phyloP scores from a whole-genome alignment of 1,140 invertebrate genomes.

The Sipha flava region DNA sequence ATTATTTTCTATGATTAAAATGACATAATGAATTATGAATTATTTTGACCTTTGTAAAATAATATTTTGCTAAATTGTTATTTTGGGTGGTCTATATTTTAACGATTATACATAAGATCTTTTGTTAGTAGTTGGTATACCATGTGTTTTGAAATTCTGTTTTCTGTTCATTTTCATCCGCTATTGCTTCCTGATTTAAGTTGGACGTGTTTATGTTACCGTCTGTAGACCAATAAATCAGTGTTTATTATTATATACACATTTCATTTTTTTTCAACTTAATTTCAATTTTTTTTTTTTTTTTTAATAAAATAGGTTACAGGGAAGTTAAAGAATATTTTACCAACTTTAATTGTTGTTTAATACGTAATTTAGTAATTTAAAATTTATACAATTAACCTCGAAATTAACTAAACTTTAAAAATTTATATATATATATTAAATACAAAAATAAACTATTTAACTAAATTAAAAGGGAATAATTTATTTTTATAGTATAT shows the following conservation, averaged over 20 bases:
- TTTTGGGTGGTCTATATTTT: neutral
- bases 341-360: neutral
- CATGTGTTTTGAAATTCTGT: neutral
- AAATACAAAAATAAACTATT: no score
- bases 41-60: neutral
- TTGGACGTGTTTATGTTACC: neutral
- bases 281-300: neutral
- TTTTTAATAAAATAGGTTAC: neutral
- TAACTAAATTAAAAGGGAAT: no score
- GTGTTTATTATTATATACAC: neutral
- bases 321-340: neutral
- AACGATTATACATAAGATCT: neutral
- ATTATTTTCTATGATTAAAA: neutral
- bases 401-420: no score
- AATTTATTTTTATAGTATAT: no score
- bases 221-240: neutral
- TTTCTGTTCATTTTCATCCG: neutral
- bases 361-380: neutral
- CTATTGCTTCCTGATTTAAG: neutral
- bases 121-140: neutral
- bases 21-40: neutral
- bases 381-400: neutral
- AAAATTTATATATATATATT: no score
- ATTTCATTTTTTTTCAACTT: neutral
- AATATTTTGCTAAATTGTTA: neutral